Percentiles rank a stretch among this genome's conserved stretches.
phyloP scores from a whole-genome alignment of 2,797 vertebrate genomes.

The Dromococcyx pavoninus region DNA sequence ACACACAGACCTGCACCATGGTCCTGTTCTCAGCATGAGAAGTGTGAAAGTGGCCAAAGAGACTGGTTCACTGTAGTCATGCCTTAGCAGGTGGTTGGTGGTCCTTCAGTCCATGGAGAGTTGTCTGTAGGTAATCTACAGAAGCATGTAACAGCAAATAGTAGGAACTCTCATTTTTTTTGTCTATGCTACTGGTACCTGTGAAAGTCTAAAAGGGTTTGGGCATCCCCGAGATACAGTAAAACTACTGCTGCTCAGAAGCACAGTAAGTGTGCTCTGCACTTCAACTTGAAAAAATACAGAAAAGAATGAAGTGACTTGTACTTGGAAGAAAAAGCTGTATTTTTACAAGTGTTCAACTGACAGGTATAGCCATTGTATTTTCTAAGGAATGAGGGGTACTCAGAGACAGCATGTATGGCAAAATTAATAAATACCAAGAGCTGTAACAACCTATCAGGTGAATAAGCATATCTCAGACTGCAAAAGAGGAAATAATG shows the following conservation, averaged over 20 bases:
- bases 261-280: accelerated
- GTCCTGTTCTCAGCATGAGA: neutral
- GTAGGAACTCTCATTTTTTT: neutral
- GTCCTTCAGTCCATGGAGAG: neutral
- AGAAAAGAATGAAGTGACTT: neutral
- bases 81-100: neutral
- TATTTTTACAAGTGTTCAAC: neutral
- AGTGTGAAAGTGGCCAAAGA: neutral
- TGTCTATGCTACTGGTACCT: neutral
- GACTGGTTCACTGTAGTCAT: neutral
- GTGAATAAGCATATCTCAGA: neutral
- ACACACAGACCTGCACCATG: too few relatives aligned
- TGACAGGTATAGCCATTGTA: neutral
- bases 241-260: neutral
- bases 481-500: neutral
- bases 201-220: neutral
- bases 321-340: neutral
- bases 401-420: neutral
- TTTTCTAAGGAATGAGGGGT: neutral
- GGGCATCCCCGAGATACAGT: neutral
- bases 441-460: neutral
- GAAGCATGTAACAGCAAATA: neutral
- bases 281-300: neutral
- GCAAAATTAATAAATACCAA: neutral
- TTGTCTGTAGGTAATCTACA: neutral